Conservation (phyloP, 2,888 invertebrate genomes). For the Stenolophus ochropezus region DNA sequence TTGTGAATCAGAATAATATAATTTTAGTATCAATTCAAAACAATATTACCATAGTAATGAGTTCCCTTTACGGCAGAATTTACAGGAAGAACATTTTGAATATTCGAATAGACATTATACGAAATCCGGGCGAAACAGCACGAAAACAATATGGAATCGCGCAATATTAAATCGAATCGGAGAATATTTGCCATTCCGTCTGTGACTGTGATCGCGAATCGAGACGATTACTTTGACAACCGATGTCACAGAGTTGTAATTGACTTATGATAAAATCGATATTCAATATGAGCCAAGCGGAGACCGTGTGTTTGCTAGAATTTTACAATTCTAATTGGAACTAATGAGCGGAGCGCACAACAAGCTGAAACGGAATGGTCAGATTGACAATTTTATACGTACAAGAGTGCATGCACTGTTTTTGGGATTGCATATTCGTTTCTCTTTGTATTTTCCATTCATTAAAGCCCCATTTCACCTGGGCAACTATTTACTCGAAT, state of each 20-base stretch:
- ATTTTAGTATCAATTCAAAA: neutral
- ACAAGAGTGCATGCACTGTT: neutral
- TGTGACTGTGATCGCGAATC: constrained; percentile 1
- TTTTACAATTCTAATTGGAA: constrained; percentile 17
- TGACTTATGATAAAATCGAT: constrained; percentile 35
- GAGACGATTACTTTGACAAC: constrained; percentile 16
- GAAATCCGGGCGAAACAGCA: neutral
- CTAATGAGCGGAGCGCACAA: neutral
- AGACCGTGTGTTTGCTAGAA: neutral
- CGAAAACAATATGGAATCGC: constrained; percentile 9
- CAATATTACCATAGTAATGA: constrained; percentile 10
- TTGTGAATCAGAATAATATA: neutral
- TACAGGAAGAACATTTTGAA: constrained; percentile 1
- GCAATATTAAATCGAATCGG: constrained; percentile 12
- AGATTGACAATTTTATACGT: neutral
- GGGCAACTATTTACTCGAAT: too few species aligned
- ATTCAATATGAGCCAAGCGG: constrained; percentile 4
- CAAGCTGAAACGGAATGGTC: neutral
- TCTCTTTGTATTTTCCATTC: neutral
- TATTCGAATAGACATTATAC: constrained; percentile 5
- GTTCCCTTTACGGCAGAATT: neutral
- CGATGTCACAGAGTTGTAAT: constrained; percentile 12
- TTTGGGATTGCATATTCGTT: neutral
- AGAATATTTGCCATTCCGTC: constrained; percentile 13
- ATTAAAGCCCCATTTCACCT: too few species aligned